Percentiles rank a stretch among this genome's conserved stretches.
Conservation (phyloP, 2,888 invertebrate genomes). For the Eutolmus rufibarbis region DNA sequence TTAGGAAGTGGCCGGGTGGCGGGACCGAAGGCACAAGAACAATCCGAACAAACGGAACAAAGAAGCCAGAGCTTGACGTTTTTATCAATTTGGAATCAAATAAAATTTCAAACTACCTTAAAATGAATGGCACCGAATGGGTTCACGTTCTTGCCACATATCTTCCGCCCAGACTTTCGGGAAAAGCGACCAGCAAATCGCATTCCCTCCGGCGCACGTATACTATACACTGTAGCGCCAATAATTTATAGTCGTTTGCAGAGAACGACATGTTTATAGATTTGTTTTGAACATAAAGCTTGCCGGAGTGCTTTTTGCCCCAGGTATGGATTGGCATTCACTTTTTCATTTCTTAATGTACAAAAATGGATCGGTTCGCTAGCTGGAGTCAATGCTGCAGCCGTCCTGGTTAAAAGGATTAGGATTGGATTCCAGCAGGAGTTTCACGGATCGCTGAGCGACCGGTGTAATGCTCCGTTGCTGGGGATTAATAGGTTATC, state of each 20-base stretch:
- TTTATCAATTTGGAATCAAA: slow-evolving; percentile 40
- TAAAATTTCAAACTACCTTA: slow-evolving; percentile 39
- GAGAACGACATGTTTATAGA: slow-evolving; percentile 46
- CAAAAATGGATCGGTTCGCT: slow-evolving; percentile 13
- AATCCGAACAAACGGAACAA: slow-evolving; percentile 14
- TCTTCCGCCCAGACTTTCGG: slow-evolving; percentile 12
- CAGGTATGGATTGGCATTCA: slow-evolving; percentile 33
- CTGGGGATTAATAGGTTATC: background rate
- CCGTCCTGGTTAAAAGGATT: background rate
- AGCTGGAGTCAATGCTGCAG: background rate
- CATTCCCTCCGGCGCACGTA: slow-evolving; percentile 18
- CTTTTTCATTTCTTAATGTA: slow-evolving; percentile 33
- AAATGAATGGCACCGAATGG: slow-evolving; percentile 36
- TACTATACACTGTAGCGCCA: slow-evolving; percentile 28
- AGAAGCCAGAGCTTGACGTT: slow-evolving; percentile 3
- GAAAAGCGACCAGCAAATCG: slow-evolving; percentile 27
- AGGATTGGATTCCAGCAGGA: background rate
- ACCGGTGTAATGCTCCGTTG: background rate
- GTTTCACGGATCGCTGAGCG: background rate
- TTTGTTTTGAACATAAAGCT: slow-evolving; percentile 46
- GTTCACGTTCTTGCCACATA: slow-evolving; percentile 36
- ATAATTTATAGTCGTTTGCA: slow-evolving; percentile 45
- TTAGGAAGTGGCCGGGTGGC: background rate
- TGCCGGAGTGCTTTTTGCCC: slow-evolving; percentile 14
- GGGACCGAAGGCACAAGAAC: background rate